These are phyloP conservation scores for Chaunax sp. DNA, from an alignment of 2,797 vertebrate genomes.

Conservation along the genomic window DNA sequence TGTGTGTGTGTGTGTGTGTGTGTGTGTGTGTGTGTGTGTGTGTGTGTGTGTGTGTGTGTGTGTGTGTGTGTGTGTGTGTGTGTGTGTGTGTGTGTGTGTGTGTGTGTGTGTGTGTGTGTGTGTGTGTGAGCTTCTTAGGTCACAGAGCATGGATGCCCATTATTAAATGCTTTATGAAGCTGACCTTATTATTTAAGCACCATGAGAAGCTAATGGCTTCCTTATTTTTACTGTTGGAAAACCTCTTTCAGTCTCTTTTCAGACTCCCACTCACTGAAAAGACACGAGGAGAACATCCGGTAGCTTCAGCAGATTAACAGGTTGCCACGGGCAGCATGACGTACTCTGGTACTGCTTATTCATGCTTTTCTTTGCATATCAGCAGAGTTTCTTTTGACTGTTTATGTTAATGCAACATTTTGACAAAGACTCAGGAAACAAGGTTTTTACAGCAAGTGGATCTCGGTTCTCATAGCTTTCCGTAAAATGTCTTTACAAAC, in stretches of 20 bases:
- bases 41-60: conserved; percentile 18
- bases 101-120: too few species aligned
- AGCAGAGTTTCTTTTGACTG: conserved; percentile 19
- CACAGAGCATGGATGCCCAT: conserved; percentile 48
- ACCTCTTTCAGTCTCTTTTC: conserved; percentile 57
- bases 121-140: too few species aligned
- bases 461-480: not conserved
- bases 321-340: conserved; percentile 56
- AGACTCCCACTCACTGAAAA: conserved; percentile 51
- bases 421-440: conserved; percentile 24
- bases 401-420: conserved; percentile 10
- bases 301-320: conserved; percentile 48
- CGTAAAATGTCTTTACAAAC: conserved; percentile 13
- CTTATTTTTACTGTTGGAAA: conserved; percentile 72
- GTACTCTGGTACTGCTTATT: conserved; percentile 26
- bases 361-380: conserved; percentile 14
- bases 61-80: conserved; percentile 21
- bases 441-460: conserved; percentile 16
- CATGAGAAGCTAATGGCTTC: conserved; percentile 77
- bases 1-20: conserved; percentile 23
- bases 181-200: conserved; percentile 60
- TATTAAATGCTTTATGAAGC: conserved; percentile 69
- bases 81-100: too few species aligned
- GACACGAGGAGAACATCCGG: conserved; percentile 63
- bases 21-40: conserved; percentile 18